Evolutionary conservation across 2,888 invertebrate species (phyloP).

Genomic region (Eilema caniola): DNA sequence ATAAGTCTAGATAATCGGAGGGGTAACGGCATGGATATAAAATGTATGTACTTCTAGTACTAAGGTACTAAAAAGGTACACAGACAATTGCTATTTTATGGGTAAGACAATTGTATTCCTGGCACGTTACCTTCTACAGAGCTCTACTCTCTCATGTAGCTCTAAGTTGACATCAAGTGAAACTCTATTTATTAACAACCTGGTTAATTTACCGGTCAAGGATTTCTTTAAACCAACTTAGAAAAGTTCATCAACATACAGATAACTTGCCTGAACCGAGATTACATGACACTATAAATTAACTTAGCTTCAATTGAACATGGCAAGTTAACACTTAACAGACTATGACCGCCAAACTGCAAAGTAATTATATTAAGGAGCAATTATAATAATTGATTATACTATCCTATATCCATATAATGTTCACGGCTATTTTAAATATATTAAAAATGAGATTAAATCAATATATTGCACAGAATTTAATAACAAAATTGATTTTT

Average conservation of each 20-base stretch:
- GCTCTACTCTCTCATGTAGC: too few relatives aligned
- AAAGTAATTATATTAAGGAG: slow-evolving; percentile 28
- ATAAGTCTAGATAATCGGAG: too few relatives aligned
- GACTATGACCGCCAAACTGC: background rate
- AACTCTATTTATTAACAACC: too few relatives aligned
- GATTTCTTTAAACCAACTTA: background rate
- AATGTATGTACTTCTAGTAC: background rate
- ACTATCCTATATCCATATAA: too few relatives aligned
- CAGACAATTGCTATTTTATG: too few relatives aligned
- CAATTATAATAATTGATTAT: slow-evolving; percentile 46
- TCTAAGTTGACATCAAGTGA: too few relatives aligned
- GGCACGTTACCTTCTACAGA: too few relatives aligned
- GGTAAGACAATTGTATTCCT: too few relatives aligned
- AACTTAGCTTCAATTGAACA: background rate
- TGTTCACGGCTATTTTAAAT: slow-evolving; percentile 62
- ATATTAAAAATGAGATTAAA: slow-evolving; percentile 61
- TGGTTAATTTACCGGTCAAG: background rate
- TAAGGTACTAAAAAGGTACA: too few relatives aligned
- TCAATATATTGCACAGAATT: slow-evolving; percentile 59
- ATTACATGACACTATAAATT: background rate
- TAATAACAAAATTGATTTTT: slow-evolving; percentile 75
- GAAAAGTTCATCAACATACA: background rate
- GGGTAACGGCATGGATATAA: background rate
- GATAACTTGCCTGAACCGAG: background rate
- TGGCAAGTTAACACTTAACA: background rate